Conservation (phyloP, 2,888 invertebrate genomes). For the Oscheius sp. region DNA sequence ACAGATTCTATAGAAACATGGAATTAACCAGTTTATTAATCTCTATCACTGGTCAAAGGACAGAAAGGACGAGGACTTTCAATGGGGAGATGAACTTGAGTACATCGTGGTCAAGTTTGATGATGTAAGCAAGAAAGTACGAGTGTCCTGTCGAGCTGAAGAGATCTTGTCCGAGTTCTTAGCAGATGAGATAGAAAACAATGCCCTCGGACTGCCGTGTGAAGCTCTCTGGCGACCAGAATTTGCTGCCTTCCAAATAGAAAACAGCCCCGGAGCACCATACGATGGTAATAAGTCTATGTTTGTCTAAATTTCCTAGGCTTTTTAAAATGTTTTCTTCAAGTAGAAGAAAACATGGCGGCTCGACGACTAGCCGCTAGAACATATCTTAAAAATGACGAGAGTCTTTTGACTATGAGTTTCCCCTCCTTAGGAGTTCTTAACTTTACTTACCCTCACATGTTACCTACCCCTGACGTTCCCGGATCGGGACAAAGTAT, state of each 20-base stretch:
- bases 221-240: constrained; percentile 88
- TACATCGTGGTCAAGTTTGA: constrained; percentile 95
- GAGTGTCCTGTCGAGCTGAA: constrained; percentile 76
- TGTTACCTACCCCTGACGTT: constrained; percentile 78
- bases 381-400: constrained; percentile 75
- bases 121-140: constrained; percentile 78
- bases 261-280: constrained; percentile 86
- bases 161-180: constrained; percentile 83
- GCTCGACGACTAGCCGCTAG: constrained; percentile 79
- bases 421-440: constrained; percentile 90
- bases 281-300: constrained; percentile 74
- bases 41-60: constrained; percentile 87
- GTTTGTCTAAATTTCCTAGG: no score
- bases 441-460: constrained; percentile 84
- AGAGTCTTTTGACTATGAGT: constrained; percentile 88
- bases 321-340: constrained; percentile 91
- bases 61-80: constrained; percentile 85
- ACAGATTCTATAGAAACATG: constrained; percentile 78
- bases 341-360: constrained; percentile 97
- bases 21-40: constrained; percentile 93
- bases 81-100: constrained; percentile 99
- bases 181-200: constrained; percentile 71
- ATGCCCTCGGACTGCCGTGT: constrained; percentile 66
- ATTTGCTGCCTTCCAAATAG: constrained; percentile 97
- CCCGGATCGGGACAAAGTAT: constrained; percentile 81